phyloP scores from a whole-genome alignment of 2,888 invertebrate species.

The Lepidonotus clava region DNA sequence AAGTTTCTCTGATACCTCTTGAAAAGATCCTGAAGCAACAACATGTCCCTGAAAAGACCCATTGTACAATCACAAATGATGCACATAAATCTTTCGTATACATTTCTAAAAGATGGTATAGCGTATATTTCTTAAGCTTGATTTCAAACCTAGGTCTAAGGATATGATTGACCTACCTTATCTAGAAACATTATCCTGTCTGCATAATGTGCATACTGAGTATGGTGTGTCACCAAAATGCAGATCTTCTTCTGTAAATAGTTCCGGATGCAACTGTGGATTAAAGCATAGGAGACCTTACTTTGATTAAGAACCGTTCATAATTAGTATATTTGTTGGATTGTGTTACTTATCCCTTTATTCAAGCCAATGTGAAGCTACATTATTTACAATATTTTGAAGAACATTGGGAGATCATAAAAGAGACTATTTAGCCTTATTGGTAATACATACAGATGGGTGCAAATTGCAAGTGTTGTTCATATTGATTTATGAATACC shows the following conservation, averaged over 20 bases:
- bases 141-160: background rate
- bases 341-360: too few relatives aligned
- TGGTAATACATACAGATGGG: too few relatives aligned
- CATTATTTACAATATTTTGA: too few relatives aligned
- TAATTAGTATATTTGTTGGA: too few relatives aligned
- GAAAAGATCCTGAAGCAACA: background rate
- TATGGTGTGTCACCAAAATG: constrained; percentile 90
- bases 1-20: background rate
- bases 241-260: constrained; percentile 86
- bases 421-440: too few relatives aligned
- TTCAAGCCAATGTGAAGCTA: too few relatives aligned
- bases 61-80: background rate
- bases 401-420: too few relatives aligned
- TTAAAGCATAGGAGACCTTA: background rate
- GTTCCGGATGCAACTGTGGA: constrained; percentile 82
- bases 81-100: background rate
- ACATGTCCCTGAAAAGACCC: background rate
- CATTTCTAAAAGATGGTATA: background rate
- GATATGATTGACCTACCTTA: constrained; percentile 20
- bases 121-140: background rate
- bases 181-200: constrained; percentile 64
- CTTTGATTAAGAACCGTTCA: too few relatives aligned
- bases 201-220: constrained; percentile 85
- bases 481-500: too few relatives aligned
- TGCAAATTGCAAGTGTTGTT: too few relatives aligned